Base-by-base conservation (phyloP, 2,888 invertebrate species). In the Agrilus mali region DNA sequence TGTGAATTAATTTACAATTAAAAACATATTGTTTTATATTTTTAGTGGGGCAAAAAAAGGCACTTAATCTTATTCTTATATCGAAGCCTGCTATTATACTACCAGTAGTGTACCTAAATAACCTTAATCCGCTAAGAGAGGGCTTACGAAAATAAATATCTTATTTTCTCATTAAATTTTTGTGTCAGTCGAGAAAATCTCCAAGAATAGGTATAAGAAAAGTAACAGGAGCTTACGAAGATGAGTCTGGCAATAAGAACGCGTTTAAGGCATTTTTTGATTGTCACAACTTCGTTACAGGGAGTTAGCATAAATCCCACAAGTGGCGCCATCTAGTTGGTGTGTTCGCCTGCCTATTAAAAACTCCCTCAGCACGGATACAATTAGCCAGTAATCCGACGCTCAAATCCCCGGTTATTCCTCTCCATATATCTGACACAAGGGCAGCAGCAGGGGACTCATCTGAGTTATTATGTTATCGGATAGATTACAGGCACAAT, bases 341-440 rank as follows among this genome's bases (percentile, higher is more conserved):
- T 27, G 27, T 27, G 27, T 10, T 31, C 33, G 38, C 42, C 47
- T 52, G 38, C 42, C 47, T 52, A 55, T 58, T 57, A 57, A 58
- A 60, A 60, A 60, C 51, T 53, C 53, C 51, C 54, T 52, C 50
- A 51, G 52, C 55, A 51, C 50, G 47, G 54, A 58, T 57, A 60
- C 60, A 60, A 60, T 61, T 61, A 61, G 56, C 60, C 59, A 60
- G 58, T 61, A 61, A 61, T 61, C 61, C 61, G 46, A 51, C 52
- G 55, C 52, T 56, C 55, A 56, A 59, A 60, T 58, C 60, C 58
- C 60, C 53, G 56, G 59, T 60, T 59, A 60, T 61, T 59, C 57
- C 59, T 59, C 59, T 56, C 57, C 58, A 58, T 60, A 57, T 58
- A 59, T 56, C 56, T 60, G 60, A 61, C 55, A 51, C 58, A 61